Conservation (phyloP, 1,140 invertebrate genomes). For the Adoxophyes honmai region DNA sequence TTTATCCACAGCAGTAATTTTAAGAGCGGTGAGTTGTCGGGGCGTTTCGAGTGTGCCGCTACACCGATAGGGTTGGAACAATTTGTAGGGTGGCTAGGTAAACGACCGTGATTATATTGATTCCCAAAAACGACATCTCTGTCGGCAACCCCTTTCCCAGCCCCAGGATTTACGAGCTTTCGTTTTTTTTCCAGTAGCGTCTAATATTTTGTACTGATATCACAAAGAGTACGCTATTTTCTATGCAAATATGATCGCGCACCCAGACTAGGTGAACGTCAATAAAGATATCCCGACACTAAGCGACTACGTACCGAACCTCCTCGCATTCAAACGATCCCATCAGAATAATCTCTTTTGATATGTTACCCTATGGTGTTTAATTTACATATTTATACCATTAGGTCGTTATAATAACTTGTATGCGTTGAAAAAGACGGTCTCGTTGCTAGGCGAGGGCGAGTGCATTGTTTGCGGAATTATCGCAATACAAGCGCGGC, state of each 20-base stretch:
- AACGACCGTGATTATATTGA: slow-evolving; percentile 67
- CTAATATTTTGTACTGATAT: slow-evolving; percentile 15
- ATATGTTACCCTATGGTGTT: slow-evolving; percentile 34
- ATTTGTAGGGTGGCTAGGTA: slow-evolving; percentile 62
- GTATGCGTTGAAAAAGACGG: slow-evolving; percentile 6
- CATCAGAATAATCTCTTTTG: slow-evolving; percentile 39
- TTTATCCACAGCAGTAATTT: slow-evolving; percentile 62
- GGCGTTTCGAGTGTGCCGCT: slow-evolving; percentile 38
- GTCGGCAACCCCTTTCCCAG: slow-evolving; percentile 20
- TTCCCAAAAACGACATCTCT: slow-evolving; percentile 54
- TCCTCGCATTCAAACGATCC: slow-evolving; percentile 45
- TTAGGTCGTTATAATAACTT: slow-evolving; percentile 21
- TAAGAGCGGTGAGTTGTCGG: slow-evolving; percentile 46
- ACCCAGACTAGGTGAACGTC: slow-evolving; percentile 2
- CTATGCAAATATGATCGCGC: slow-evolving; percentile 3
- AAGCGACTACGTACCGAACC: slow-evolving; percentile 15
- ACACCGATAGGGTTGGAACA: slow-evolving; percentile 59
- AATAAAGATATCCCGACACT: slow-evolving; percentile 17
- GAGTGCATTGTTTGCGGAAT: slow-evolving; percentile 51
- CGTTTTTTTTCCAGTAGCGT: neutral
- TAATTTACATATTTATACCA: slow-evolving; percentile 46
- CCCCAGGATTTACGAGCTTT: slow-evolving; percentile 3
- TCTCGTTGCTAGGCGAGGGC: slow-evolving; percentile 19
- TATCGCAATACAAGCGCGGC: slow-evolving; percentile 43
- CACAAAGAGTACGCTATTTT: neutral